Percentiles rank a stretch among this genome's conserved stretches.
These are phyloP conservation scores for Caenorhabditis sp. DNA, from an alignment of 2,888 invertebrate genomes.

Conservation along the genomic window DNA sequence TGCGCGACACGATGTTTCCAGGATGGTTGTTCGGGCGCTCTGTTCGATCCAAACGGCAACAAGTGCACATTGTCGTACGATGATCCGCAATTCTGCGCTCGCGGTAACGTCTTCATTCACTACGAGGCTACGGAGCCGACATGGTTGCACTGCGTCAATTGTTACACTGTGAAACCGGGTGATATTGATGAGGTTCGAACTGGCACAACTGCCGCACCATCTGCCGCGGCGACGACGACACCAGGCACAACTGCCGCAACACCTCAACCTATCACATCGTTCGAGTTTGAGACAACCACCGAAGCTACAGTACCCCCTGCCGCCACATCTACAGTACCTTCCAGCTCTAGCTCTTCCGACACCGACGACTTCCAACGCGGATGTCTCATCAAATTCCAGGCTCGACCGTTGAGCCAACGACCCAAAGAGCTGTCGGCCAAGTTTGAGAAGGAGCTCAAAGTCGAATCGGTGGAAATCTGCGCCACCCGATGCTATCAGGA, in stretches of 20 bases:
- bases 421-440: slow-evolving; percentile 53
- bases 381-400: slow-evolving; percentile 62
- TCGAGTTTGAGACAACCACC: too few species aligned
- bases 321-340: background rate
- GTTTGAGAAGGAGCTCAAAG: slow-evolving; percentile 50
- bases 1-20: slow-evolving; percentile 61
- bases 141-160: slow-evolving; percentile 64
- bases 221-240: background rate
- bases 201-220: slow-evolving; percentile 17
- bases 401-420: slow-evolving; percentile 42
- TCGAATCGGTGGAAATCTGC: slow-evolving; percentile 56
- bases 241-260: too few species aligned
- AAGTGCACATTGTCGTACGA: slow-evolving; percentile 60
- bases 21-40: slow-evolving; percentile 65
- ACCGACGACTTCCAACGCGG: slow-evolving; percentile 39
- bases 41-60: slow-evolving; percentile 49
- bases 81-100: slow-evolving; percentile 57
- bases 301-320: slow-evolving; percentile 2
- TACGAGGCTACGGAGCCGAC: slow-evolving; percentile 45
- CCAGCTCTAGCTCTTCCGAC: background rate
- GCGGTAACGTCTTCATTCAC: slow-evolving; percentile 49
- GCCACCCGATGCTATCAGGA: slow-evolving; percentile 63
- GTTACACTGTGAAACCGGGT: slow-evolving; percentile 42
- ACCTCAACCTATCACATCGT: too few species aligned
- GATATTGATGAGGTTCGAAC: slow-evolving; percentile 30